A percentile compares a stretch with the other conserved stretches of the same genome.
These are phyloP conservation scores for Anser cygnoides DNA, from an alignment of 2,113 vertebrate genomes.

Conservation along the genomic window DNA sequence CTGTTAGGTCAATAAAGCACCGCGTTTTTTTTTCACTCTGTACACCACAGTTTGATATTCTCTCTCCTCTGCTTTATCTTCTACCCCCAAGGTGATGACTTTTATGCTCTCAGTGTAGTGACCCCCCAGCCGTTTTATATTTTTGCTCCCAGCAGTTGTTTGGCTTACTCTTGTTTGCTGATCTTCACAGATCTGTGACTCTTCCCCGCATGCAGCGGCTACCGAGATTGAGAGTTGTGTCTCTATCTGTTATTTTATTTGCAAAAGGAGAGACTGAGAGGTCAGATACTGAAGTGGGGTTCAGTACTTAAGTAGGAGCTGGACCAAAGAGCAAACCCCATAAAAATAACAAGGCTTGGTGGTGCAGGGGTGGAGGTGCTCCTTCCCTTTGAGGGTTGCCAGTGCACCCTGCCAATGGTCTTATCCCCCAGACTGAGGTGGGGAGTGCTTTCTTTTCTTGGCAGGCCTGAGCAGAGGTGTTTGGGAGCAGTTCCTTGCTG, in stretches of 20 bases:
- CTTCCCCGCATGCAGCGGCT: neutral
- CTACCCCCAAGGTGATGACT: neutral
- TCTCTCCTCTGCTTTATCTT: neutral
- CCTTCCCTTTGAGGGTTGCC: neutral
- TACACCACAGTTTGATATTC: neutral
- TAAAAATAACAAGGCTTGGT: neutral
- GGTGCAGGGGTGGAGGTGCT: neutral
- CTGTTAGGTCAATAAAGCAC: neutral
- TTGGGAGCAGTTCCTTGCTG: neutral
- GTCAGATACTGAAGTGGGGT: neutral
- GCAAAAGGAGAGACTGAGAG: neutral
- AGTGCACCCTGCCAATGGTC: neutral
- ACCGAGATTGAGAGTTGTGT: neutral
- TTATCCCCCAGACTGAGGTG: neutral
- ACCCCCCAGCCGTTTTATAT: neutral
- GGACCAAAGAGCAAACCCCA: neutral
- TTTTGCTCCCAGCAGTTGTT: neutral
- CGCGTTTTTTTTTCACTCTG: neutral
- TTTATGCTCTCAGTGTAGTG: neutral
- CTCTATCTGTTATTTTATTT: neutral
- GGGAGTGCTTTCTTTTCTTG: neutral
- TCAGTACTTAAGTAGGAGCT: neutral
- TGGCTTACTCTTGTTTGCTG: neutral
- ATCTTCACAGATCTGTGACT: neutral
- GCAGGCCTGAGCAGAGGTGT: neutral